These are phyloP conservation scores for Psix sp. DNA, from an alignment of 1,140 invertebrate species.

Conservation along the genomic window DNA sequence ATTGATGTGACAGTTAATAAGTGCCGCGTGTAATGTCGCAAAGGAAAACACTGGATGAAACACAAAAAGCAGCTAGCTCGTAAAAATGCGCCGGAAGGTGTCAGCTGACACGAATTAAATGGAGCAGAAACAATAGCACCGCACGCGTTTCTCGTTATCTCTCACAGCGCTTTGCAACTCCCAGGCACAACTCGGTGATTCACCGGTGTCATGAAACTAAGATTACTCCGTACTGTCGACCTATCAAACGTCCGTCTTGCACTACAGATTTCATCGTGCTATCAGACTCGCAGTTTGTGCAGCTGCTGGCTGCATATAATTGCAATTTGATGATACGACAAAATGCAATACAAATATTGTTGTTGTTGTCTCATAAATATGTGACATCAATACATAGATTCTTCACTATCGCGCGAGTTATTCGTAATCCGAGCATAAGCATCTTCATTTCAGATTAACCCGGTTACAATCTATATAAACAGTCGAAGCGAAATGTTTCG, in stretches of 20 bases:
- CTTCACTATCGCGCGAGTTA: no score
- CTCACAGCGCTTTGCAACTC: conserved; percentile 14
- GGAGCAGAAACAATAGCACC: conserved; percentile 25
- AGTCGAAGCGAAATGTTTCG: no score
- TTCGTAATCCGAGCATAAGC: no score
- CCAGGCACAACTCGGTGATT: conserved; percentile 28
- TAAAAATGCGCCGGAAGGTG: conserved; percentile 18
- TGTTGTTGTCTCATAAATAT: no score
- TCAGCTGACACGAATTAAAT: conserved; percentile 34
- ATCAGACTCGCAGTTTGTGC: no score
- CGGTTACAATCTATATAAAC: no score
- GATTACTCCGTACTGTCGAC: conserved; percentile 27
- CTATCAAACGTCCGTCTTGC: conserved; percentile 35
- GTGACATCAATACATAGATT: no score
- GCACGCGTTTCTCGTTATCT: conserved; percentile 45
- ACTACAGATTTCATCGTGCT: no score
- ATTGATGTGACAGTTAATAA: conserved; percentile 30
- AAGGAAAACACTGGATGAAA: conserved; percentile 16
- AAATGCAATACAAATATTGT: no score
- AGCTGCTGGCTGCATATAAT: no score
- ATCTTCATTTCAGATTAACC: no score
- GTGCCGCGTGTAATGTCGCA: conserved; percentile 10
- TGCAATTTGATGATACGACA: no score
- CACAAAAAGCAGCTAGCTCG: conserved; percentile 17
- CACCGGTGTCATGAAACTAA: conserved; percentile 33